phyloP scores from a whole-genome alignment of 1,140 invertebrate species.

The Caenorhabditis elegans region DNA sequence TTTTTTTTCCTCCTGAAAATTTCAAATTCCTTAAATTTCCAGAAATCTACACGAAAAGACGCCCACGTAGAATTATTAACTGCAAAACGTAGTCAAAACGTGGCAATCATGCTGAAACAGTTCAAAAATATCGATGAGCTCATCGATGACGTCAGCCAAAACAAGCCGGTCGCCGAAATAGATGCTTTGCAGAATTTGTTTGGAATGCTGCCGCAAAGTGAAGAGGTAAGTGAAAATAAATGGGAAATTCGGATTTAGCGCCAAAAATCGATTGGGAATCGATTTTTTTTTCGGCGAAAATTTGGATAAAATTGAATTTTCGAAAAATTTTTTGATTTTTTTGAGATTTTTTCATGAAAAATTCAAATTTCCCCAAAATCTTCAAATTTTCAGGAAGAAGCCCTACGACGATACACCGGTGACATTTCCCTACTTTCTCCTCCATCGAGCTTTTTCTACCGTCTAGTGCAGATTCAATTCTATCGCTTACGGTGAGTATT shows the following conservation, averaged over 20 bases:
- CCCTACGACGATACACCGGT: conserved; percentile 35
- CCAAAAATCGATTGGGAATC: no score
- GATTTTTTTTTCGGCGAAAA: no score
- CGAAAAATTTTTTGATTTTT: no score
- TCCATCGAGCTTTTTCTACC: conserved; percentile 33
- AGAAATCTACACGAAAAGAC: conserved; percentile 16
- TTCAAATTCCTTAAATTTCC: background rate
- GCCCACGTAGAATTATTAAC: conserved; percentile 20
- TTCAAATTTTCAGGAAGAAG: conserved; percentile 9
- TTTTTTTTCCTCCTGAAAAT: no score
- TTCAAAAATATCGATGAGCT: conserved; percentile 34
- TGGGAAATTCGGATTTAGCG: no score
- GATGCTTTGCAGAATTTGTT: conserved; percentile 3
- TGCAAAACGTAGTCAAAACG: conserved; percentile 35
- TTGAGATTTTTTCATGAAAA: background rate
- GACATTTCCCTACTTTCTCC: conserved; percentile 30
- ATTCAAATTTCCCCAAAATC: background rate
- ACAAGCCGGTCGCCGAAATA: background rate
- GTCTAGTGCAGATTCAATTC: conserved; percentile 6
- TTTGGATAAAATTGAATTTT: no score
- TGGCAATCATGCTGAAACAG: conserved; percentile 36
- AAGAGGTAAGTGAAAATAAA: background rate
- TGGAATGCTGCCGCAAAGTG: background rate
- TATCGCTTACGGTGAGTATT: conserved; percentile 22
- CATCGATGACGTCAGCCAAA: background rate